Evolutionary conservation across 2,888 invertebrate species (phyloP).

Genomic region (Drosophila nr. perissopoda): DNA sequence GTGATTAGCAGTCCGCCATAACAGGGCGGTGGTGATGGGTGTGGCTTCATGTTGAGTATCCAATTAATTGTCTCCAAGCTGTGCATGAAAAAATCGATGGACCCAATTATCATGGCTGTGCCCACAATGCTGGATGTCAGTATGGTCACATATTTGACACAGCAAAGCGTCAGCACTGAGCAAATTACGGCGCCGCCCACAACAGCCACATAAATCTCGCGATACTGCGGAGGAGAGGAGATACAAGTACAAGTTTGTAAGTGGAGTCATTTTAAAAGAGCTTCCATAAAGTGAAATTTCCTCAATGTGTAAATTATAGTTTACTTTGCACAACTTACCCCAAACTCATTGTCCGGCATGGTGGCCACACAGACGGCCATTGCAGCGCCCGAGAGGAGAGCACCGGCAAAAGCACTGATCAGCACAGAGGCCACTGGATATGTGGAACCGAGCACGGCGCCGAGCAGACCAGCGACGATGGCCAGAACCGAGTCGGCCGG

Average conservation of each 20-base stretch:
- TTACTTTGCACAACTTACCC: slow-evolving; percentile 71
- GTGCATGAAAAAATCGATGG: slow-evolving; percentile 85
- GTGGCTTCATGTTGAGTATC: slow-evolving; percentile 84
- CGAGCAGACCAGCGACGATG: slow-evolving; percentile 84
- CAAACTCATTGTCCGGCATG: slow-evolving; percentile 85
- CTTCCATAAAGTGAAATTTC: not conserved
- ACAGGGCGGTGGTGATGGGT: slow-evolving; percentile 84
- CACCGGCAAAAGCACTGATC: slow-evolving; percentile 84
- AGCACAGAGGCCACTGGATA: slow-evolving; percentile 85
- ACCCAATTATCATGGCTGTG: slow-evolving; percentile 84
- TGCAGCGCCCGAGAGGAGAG: slow-evolving; percentile 83
- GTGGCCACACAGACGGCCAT: slow-evolving; percentile 85
- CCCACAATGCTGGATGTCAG: slow-evolving; percentile 85
- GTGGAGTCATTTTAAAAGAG: not conserved
- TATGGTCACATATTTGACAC: slow-evolving; percentile 84
- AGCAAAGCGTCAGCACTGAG: slow-evolving; percentile 84
- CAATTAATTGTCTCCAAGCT: slow-evolving; percentile 84
- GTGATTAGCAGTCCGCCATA: slow-evolving; percentile 84
- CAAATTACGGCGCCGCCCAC: slow-evolving; percentile 85
- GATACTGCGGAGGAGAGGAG: slow-evolving; percentile 66
- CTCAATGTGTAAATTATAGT: not conserved
- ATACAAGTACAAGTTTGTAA: not conserved
- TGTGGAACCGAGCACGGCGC: slow-evolving; percentile 84
- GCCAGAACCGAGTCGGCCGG: slow-evolving; percentile 85
- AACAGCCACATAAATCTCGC: slow-evolving; percentile 84